These are phyloP conservation scores for Chrysemys picta DNA, from an alignment of 2,113 vertebrate genomes.

Conservation along the genomic window DNA sequence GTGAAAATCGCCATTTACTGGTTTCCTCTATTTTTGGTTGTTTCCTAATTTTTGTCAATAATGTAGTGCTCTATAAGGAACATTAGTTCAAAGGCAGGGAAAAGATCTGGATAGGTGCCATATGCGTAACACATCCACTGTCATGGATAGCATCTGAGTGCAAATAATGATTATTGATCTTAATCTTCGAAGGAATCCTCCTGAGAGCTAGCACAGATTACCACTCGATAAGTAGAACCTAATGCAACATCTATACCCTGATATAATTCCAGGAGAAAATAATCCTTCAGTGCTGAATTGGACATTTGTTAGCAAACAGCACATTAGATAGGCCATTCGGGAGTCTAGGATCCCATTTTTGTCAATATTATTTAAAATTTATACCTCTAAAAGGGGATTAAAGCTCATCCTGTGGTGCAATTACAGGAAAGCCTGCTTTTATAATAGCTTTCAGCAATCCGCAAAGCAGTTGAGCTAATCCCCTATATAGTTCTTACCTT, in stretches of 20 bases:
- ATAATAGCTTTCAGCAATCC: background rate
- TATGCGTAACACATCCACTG: background rate
- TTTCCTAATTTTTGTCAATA: background rate
- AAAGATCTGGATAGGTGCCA: background rate
- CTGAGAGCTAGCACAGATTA: background rate
- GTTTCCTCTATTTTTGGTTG: background rate
- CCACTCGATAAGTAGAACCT: background rate
- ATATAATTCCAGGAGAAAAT: background rate
- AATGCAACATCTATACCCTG: background rate
- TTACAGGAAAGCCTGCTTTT: constrained; percentile 13
- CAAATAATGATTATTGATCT: background rate
- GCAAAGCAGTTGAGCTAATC: background rate
- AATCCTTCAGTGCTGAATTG: background rate
- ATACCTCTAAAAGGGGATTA: background rate
- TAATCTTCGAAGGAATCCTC: background rate
- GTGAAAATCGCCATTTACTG: background rate
- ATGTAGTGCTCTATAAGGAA: background rate
- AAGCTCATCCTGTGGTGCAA: background rate
- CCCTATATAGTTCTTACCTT: constrained; percentile 81
- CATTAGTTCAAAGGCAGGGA: background rate
- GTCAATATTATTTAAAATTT: background rate
- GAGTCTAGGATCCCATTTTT: background rate
- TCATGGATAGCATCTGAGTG: background rate
- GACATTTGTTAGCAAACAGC: background rate
- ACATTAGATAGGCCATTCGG: background rate